phyloP scores from a whole-genome alignment of 2,113 vertebrate species.

The Upupa epops region DNA sequence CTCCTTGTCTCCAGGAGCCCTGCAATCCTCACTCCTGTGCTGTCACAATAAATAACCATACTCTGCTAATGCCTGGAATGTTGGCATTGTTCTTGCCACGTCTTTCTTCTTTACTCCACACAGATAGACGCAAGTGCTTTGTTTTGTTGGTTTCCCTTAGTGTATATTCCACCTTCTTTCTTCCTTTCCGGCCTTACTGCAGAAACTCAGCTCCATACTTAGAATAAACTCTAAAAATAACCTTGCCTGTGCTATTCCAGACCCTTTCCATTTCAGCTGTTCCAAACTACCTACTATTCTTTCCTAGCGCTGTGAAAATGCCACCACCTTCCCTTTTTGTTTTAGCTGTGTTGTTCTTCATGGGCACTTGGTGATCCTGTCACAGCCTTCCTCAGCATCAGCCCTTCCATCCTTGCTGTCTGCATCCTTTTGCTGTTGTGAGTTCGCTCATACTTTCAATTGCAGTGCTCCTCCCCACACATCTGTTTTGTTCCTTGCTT shows the following conservation, averaged over 20 bases:
- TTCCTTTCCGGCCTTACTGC: background rate
- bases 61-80: background rate
- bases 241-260: background rate
- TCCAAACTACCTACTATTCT: background rate
- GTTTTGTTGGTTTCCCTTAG: background rate
- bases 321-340: background rate
- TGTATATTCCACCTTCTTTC: background rate
- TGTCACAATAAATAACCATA: background rate
- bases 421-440: background rate
- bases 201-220: background rate
- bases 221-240: constrained; percentile 27
- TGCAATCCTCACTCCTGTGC: background rate
- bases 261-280: background rate
- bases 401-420: background rate
- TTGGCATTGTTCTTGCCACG: background rate
- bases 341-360: background rate
- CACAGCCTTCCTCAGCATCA: background rate
- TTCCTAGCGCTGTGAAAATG: background rate
- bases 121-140: background rate
- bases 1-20: background rate
- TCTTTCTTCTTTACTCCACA: background rate
- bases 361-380: fast-evolving
- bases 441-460: background rate
- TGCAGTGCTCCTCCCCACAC: background rate
- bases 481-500: background rate